These are phyloP conservation scores for Diplosoma virens DNA, from an alignment of 23 tunicate species.

Conservation along the genomic window DNA sequence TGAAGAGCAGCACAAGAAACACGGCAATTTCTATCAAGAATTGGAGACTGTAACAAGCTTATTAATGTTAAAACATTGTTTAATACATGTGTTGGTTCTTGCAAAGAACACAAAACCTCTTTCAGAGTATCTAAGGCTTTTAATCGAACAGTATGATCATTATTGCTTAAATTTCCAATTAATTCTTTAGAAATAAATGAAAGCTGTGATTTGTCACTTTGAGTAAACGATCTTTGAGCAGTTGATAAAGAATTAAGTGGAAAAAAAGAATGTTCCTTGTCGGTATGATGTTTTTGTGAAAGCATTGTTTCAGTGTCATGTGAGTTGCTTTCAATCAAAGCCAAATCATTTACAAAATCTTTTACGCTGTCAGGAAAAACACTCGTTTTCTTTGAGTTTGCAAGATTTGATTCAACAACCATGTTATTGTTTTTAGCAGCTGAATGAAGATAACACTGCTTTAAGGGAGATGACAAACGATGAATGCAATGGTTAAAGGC, in stretches of 20 bases:
- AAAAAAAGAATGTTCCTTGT: too few relatives aligned
- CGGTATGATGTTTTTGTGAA: too few relatives aligned
- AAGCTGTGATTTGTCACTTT: too few relatives aligned
- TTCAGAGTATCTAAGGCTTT: slow-evolving; percentile 58
- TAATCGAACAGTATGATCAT: slow-evolving; percentile 34
- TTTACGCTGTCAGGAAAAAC: slow-evolving; percentile 3
- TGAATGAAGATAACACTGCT: slow-evolving; percentile 5
- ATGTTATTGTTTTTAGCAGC: too few relatives aligned
- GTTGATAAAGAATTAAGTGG: too few relatives aligned
- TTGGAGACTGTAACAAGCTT: slow-evolving; percentile 64
- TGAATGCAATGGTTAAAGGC: slow-evolving; percentile 44
- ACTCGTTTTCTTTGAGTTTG: too few relatives aligned
- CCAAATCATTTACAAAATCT: too few relatives aligned
- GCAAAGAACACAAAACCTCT: neutral
- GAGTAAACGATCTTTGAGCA: too few relatives aligned
- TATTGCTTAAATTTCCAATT: slow-evolving; percentile 33
- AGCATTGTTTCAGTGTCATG: too few relatives aligned
- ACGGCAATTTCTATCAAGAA: slow-evolving; percentile 57
- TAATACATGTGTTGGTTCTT: slow-evolving; percentile 17
- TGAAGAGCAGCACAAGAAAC: slow-evolving; percentile 55
- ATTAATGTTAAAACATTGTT: slow-evolving; percentile 48
- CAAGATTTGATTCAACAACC: too few relatives aligned
- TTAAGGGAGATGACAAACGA: slow-evolving; percentile 47
- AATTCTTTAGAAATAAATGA: slow-evolving; percentile 49
- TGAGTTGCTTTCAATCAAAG: too few relatives aligned